These are phyloP conservation scores for Musca vetustissima DNA, from an alignment of 1,140 invertebrate genomes.

Conservation along the genomic window DNA sequence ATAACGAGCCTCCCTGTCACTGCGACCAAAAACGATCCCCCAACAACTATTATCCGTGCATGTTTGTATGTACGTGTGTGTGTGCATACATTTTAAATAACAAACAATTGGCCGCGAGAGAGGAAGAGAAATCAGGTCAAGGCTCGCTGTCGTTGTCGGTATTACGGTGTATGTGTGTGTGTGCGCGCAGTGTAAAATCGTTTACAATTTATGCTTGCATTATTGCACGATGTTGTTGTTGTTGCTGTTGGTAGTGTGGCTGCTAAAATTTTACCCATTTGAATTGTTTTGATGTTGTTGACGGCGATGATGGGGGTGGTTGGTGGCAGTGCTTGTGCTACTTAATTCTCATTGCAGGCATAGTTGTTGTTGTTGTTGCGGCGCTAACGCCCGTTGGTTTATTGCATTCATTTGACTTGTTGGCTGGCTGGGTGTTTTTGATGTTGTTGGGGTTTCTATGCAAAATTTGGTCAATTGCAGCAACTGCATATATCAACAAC, in stretches of 20 bases:
- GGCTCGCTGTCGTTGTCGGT: constrained; percentile 53
- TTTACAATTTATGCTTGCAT: constrained; percentile 56
- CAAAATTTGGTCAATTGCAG: not conserved
- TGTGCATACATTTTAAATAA: constrained; percentile 9
- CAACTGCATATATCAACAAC: not conserved
- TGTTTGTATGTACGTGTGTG: not conserved
- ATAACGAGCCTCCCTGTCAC: constrained; percentile 11
- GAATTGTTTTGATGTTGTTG: constrained; percentile 26
- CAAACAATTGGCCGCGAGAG: constrained; percentile 35
- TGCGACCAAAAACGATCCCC: no score
- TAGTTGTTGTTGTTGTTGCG: constrained; percentile 24
- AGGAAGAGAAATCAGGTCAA: constrained; percentile 57
- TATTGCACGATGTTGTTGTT: constrained; percentile 46
- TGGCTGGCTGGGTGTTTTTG: constrained; percentile 11
- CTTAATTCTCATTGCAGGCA: not conserved
- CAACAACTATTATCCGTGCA: not conserved
- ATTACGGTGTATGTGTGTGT: constrained; percentile 2
- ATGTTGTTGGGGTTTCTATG: not conserved
- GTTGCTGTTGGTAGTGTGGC: not conserved
- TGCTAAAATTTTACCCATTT: not conserved
- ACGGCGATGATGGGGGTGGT: constrained; percentile 1
- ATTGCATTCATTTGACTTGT: not conserved
- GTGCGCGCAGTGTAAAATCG: constrained; percentile 22
- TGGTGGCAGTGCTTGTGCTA: not conserved
- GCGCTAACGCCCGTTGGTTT: constrained; percentile 6